These are phyloP conservation scores for Polypedilum vanderplanki DNA, from an alignment of 1,140 invertebrate species.

Conservation along the genomic window DNA sequence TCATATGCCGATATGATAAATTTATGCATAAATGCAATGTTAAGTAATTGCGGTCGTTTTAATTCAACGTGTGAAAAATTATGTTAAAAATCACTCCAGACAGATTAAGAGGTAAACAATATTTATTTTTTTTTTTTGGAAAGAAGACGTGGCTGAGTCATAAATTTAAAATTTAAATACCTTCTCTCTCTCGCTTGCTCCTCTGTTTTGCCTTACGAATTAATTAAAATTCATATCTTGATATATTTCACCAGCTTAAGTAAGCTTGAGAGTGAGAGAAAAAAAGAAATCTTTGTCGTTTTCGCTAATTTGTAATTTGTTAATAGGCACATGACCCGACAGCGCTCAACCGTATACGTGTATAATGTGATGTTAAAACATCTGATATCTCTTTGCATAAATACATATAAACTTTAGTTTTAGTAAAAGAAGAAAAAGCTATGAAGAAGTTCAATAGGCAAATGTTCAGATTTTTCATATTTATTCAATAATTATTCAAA, in stretches of 20 bases:
- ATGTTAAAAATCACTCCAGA: neutral
- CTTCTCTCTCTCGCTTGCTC: neutral
- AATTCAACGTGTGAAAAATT: constrained; percentile 19
- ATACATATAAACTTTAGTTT: neutral
- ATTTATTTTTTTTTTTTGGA: neutral
- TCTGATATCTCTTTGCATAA: neutral
- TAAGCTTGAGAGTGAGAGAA: too few species aligned
- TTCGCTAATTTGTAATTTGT: constrained; percentile 18
- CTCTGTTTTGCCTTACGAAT: neutral
- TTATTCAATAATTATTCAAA: constrained; percentile 20
- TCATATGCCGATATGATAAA: neutral
- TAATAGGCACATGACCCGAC: constrained; percentile 10
- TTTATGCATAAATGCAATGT: constrained; percentile 6
- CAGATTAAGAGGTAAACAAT: constrained; percentile 4
- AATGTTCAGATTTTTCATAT: neutral
- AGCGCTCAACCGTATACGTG: neutral
- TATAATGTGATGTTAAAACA: neutral
- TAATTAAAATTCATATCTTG: constrained; percentile 15
- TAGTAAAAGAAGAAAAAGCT: neutral
- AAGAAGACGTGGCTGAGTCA: neutral
- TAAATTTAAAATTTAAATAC: constrained; percentile 12
- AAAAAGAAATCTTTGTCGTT: neutral
- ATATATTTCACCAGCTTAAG: neutral
- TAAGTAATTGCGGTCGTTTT: constrained; percentile 4
- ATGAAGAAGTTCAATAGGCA: constrained; percentile 5